Conservation (phyloP, 2,113 vertebrate species). For the Trematomus loennbergii region DNA sequence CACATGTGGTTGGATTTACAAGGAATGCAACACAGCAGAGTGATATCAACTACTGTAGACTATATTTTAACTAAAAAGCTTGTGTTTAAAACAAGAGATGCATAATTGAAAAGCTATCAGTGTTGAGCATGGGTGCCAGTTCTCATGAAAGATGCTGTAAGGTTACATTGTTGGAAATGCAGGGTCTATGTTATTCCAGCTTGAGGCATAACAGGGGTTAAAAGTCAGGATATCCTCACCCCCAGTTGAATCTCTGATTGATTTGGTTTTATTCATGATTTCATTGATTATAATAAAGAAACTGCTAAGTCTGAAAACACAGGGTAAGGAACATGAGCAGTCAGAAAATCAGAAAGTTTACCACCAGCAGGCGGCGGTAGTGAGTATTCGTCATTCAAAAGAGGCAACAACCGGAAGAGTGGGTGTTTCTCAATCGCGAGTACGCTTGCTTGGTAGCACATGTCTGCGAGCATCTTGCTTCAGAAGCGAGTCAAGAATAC, state of each 20-base stretch:
- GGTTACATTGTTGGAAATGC: not conserved
- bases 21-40: not conserved
- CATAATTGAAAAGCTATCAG: not conserved
- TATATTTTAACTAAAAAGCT: not conserved
- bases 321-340: not conserved
- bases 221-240: not conserved
- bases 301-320: not conserved
- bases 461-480: no score
- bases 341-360: not conserved
- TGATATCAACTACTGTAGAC: not conserved
- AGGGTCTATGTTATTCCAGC: not conserved
- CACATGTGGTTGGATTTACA: not conserved
- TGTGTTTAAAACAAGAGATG: not conserved
- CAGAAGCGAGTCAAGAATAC: no score
- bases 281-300: no score
- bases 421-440: no score
- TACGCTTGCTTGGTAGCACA: no score
- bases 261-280: not conserved
- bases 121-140: not conserved
- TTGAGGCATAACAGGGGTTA: not conserved
- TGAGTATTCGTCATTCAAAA: no score
- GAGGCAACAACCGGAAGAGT: no score
- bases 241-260: not conserved
- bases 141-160: not conserved
- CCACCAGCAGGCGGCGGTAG: no score